These are phyloP conservation scores for Acanthopagrus latus DNA, from an alignment of 2,797 vertebrate species.

Conservation along the genomic window DNA sequence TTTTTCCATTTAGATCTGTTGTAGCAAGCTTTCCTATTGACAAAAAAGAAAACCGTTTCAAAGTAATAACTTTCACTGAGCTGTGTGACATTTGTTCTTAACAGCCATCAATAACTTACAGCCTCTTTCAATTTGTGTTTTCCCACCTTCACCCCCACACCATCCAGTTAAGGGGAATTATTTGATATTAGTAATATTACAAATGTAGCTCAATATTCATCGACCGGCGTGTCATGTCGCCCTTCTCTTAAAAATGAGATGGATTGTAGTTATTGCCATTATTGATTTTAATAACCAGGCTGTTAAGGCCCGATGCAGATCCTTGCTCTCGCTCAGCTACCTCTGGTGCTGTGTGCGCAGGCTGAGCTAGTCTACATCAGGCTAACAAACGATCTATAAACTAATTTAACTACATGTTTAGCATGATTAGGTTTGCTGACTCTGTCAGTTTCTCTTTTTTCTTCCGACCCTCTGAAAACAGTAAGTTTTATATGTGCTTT, in stretches of 20 bases:
- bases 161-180: conserved; percentile 71
- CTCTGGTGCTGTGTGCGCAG: conserved; percentile 19
- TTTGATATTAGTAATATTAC: conserved; percentile 83
- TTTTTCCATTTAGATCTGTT: conserved; percentile 15
- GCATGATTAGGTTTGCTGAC: conserved; percentile 66
- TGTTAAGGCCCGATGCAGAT: conserved; percentile 65
- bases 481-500: background rate
- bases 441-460: conserved; percentile 14
- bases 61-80: conserved; percentile 46
- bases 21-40: background rate
- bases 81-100: conserved; percentile 51
- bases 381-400: conserved; percentile 71
- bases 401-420: conserved; percentile 65
- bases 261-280: conserved; percentile 85
- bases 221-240: conserved; percentile 67
- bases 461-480: background rate
- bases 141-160: conserved; percentile 47
- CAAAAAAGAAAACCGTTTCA: conserved; percentile 21
- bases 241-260: conserved; percentile 77
- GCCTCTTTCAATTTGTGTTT: conserved; percentile 63
- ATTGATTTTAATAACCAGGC: conserved; percentile 87
- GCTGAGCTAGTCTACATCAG: conserved; percentile 41
- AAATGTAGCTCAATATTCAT: conserved; percentile 85
- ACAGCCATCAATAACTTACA: conserved; percentile 42
- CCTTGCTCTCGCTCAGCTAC: conserved; percentile 43